Conservation (phyloP, 2,888 invertebrate genomes). For the Amphipoea oculea region DNA sequence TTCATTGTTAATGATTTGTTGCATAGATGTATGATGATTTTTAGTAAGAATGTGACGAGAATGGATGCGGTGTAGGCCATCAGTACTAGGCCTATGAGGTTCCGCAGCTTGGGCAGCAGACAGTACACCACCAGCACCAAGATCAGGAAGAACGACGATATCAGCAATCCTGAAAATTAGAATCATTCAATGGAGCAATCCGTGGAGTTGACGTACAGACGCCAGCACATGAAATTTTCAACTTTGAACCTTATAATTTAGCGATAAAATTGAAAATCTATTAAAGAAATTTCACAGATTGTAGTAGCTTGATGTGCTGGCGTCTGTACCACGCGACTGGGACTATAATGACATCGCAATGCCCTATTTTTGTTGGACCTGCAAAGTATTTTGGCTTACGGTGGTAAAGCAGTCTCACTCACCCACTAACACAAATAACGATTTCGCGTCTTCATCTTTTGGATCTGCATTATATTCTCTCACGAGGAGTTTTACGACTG, state of each 20-base stretch:
- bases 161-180: conserved; percentile 65
- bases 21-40: neutral
- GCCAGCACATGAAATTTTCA: too few species aligned
- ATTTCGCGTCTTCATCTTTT: conserved; percentile 12
- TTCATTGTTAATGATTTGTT: neutral
- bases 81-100: conserved; percentile 44
- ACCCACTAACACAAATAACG: conserved; percentile 35
- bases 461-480: conserved; percentile 3
- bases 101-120: conserved; percentile 70
- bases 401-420: conserved; percentile 9
- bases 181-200: neutral
- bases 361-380: neutral
- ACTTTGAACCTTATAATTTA: too few species aligned
- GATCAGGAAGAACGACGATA: conserved; percentile 73
- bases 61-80: conserved; percentile 47
- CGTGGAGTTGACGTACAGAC: neutral
- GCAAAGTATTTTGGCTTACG: neutral
- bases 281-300: too few species aligned
- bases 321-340: too few species aligned
- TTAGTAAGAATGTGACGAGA: conserved; percentile 34
- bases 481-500: neutral
- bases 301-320: too few species aligned
- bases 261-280: too few species aligned
- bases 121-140: conserved; percentile 73
- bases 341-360: neutral